Conservation (phyloP, 1,140 invertebrate genomes). For the Pectinophora gossypiella region DNA sequence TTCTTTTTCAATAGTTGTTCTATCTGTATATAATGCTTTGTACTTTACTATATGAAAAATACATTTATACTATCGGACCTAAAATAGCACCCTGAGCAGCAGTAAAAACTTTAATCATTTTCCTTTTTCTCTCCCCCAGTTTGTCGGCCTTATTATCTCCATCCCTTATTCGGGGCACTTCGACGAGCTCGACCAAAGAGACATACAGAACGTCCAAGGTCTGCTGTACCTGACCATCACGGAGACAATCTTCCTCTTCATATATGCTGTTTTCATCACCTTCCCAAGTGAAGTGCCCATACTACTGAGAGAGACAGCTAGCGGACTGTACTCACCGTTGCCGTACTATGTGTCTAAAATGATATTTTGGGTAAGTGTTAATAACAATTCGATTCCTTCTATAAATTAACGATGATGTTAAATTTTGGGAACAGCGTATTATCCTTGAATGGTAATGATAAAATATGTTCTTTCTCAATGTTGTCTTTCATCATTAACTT, state of each 20-base stretch:
- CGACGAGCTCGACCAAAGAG: constrained; percentile 74
- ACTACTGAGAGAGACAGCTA: constrained; percentile 81
- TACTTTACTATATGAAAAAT: too few species aligned
- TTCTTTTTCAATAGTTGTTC: not conserved
- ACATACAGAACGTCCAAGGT: constrained; percentile 83
- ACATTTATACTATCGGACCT: too few species aligned
- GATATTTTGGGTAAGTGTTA: constrained; percentile 80
- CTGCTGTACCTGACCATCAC: constrained; percentile 81
- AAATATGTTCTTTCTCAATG: too few species aligned
- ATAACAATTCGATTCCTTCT: too few species aligned
- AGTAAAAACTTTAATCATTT: too few species aligned
- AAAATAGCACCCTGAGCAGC: too few species aligned
- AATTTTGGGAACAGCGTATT: too few species aligned
- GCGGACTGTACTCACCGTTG: constrained; percentile 78
- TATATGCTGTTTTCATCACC: constrained; percentile 81
- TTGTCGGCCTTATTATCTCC: constrained; percentile 79
- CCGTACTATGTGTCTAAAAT: constrained; percentile 85
- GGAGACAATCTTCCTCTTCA: constrained; percentile 83
- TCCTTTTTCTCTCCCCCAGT: constrained; percentile 63
- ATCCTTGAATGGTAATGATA: too few species aligned
- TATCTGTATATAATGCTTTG: too few species aligned
- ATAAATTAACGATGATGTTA: too few species aligned
- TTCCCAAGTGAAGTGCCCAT: constrained; percentile 82
- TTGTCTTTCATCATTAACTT: too few species aligned
- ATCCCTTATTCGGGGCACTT: constrained; percentile 77